phyloP scores from a whole-genome alignment of 1,140 invertebrate species.

The Camponotus pennsylvanicus region DNA sequence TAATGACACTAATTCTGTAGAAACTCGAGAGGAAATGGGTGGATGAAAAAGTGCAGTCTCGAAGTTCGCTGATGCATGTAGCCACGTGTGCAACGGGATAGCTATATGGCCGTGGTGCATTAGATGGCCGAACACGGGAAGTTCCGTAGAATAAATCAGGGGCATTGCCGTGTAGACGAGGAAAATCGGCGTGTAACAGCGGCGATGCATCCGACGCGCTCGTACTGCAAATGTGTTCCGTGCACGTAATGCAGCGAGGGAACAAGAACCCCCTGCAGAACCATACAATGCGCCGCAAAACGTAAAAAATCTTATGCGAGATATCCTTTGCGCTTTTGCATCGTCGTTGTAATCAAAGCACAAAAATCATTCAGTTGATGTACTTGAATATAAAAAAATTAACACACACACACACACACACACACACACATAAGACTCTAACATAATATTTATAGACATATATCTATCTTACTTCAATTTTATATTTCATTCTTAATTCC shows the following conservation, averaged over 20 bases:
- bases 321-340: neutral
- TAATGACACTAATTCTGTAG: constrained; percentile 35
- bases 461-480: neutral
- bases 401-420: no score
- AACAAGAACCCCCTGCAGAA: constrained; percentile 36
- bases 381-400: neutral
- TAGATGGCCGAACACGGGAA: constrained; percentile 65
- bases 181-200: constrained; percentile 67
- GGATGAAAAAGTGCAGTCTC: constrained; percentile 52
- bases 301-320: constrained; percentile 37
- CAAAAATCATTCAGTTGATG: no score
- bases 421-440: neutral
- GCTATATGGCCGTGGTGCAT: constrained; percentile 53
- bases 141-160: constrained; percentile 71
- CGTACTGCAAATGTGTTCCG: constrained; percentile 50
- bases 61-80: constrained; percentile 55
- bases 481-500: neutral
- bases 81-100: constrained; percentile 43
- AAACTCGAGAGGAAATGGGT: neutral
- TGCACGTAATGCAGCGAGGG: constrained; percentile 45
- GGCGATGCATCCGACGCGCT: constrained; percentile 48
- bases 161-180: constrained; percentile 58
- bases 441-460: neutral
- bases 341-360: neutral
- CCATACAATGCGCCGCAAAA: constrained; percentile 7